phyloP scores from a whole-genome alignment of 2,113 vertebrate species.

The Podarcis muralis region DNA sequence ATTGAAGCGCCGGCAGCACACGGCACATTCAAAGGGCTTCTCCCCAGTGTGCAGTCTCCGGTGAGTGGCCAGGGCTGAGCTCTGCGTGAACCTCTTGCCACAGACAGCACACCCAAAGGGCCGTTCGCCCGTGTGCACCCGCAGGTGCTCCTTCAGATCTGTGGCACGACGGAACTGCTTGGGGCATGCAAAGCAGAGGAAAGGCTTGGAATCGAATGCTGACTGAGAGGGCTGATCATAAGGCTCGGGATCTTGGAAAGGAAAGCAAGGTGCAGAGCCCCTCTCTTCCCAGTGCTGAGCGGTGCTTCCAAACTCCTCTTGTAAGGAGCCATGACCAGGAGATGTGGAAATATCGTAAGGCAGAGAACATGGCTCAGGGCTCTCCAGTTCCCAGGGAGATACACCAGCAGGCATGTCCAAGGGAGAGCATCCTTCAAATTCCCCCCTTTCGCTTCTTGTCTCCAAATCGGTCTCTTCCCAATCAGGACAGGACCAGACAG shows the following conservation, averaged over 20 bases:
- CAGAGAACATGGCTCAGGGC: background rate
- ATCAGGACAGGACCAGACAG: background rate
- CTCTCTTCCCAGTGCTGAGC: background rate
- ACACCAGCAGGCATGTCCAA: background rate
- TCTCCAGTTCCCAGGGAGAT: background rate
- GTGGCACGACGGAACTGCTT: constrained; percentile 44
- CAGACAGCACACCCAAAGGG: constrained; percentile 49
- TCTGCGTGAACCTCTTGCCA: constrained; percentile 47
- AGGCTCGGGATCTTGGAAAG: background rate
- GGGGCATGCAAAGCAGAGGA: constrained; percentile 39
- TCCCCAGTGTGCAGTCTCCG: constrained; percentile 53
- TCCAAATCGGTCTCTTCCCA: background rate
- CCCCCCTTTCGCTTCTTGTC: background rate
- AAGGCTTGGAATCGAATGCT: constrained; percentile 17
- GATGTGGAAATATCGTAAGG: background rate
- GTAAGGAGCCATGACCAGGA: background rate
- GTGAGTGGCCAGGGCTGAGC: constrained; percentile 48
- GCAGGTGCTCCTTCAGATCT: constrained; percentile 45
- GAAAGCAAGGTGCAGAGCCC: background rate
- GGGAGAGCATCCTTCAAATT: background rate
- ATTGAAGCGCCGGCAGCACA: constrained; percentile 50
- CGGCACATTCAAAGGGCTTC: constrained; percentile 46
- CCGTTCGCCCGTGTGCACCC: constrained; percentile 41
- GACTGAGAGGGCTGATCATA: background rate
- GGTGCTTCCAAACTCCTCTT: background rate